These are phyloP conservation scores for Tetragonula clypearis DNA, from an alignment of 1,140 invertebrate species.

Conservation along the genomic window DNA sequence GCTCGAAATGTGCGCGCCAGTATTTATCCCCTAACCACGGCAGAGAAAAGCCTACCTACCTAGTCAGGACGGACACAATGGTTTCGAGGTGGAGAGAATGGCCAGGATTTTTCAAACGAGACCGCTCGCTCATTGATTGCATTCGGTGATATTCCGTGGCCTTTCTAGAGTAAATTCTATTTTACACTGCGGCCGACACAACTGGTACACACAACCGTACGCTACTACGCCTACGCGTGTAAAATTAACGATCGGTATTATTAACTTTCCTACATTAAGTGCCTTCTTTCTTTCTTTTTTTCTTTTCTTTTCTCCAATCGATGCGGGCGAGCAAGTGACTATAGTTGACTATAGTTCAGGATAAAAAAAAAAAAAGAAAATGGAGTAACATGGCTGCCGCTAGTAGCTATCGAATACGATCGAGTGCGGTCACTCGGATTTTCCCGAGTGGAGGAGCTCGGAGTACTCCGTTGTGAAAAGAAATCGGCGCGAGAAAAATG, in stretches of 20 bases:
- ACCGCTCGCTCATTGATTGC: constrained; percentile 9
- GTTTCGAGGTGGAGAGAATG: not conserved
- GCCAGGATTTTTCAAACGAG: not conserved
- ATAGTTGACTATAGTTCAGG: too few relatives aligned
- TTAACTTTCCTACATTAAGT: not conserved
- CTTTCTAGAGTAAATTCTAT: constrained; percentile 45
- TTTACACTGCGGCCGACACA: not conserved
- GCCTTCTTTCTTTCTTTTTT: too few relatives aligned
- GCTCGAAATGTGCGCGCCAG: too few relatives aligned
- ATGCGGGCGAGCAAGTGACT: too few relatives aligned
- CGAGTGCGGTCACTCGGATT: not conserved
- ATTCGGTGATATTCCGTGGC: constrained; percentile 36
- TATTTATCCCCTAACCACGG: not conserved
- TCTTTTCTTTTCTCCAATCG: not conserved
- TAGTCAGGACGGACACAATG: not conserved
- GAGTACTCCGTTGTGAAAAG: too few relatives aligned
- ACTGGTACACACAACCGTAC: not conserved
- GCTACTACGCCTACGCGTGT: constrained; percentile 18
- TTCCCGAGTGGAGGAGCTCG: too few relatives aligned
- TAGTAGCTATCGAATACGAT: not conserved
- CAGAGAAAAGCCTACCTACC: not conserved
- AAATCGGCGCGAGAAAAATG: too few relatives aligned
- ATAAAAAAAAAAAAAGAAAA: too few relatives aligned
- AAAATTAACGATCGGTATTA: constrained; percentile 40
- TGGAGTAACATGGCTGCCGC: too few relatives aligned